Conservation (phyloP, 2,113 vertebrate species). For the Cichladusa arquata region DNA sequence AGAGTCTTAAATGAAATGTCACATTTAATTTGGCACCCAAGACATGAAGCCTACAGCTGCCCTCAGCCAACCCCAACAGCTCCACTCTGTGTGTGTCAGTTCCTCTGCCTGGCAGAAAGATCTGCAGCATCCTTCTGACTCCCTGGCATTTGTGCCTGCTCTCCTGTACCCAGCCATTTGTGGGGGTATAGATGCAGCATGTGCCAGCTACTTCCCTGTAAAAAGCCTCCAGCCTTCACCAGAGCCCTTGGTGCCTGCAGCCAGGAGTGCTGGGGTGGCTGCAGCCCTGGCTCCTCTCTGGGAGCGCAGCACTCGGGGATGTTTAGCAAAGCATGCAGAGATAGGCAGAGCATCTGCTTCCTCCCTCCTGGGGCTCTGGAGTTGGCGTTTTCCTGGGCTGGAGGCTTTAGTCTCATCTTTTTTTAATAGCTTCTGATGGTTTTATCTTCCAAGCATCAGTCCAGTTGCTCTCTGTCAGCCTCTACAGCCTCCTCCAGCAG, state of each 20-base stretch:
- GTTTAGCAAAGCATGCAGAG: not conserved
- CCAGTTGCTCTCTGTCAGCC: not conserved
- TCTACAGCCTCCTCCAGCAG: not conserved
- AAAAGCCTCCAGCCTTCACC: not conserved
- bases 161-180: not conserved
- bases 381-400: not conserved
- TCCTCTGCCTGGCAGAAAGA: not conserved
- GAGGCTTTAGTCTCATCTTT: not conserved
- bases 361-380: not conserved
- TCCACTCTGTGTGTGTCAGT: not conserved
- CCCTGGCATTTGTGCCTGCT: not conserved
- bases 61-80: constrained; percentile 2
- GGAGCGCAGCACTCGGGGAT: not conserved
- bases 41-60: not conserved
- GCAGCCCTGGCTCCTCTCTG: accelerated
- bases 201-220: not conserved
- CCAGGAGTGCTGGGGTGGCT: not conserved
- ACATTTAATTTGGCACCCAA: not conserved
- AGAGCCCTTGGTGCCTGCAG: not conserved
- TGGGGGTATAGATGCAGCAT: not conserved
- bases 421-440: not conserved
- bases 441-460: not conserved
- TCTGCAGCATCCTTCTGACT: not conserved
- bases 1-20: constrained; percentile 29
- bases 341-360: not conserved